Percentiles rank a stretch among this genome's conserved stretches.
Conservation (phyloP, 2,888 invertebrate species). For the Pristionchus maxplancki region DNA sequence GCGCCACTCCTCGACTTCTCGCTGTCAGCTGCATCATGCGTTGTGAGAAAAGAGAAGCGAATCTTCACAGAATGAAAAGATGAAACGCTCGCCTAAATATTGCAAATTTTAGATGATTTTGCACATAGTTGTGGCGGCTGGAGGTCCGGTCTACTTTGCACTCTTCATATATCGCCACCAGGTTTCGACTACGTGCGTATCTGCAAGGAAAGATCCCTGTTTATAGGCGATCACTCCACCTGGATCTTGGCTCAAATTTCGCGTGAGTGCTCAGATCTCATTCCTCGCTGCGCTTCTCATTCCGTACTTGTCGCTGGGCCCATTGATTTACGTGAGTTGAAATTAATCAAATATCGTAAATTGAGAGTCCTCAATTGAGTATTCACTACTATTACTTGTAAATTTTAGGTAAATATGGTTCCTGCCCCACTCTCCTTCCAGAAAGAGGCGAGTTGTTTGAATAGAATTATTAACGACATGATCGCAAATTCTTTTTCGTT, state of each 20-base stretch:
- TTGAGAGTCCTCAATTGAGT: no score
- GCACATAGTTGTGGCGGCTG: no score
- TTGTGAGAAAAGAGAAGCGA: no score
- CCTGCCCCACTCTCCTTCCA: background rate
- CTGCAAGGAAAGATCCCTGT: no score
- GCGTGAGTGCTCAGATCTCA: background rate
- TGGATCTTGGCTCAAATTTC: background rate
- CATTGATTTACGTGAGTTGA: background rate
- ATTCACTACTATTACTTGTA: no score
- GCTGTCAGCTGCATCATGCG: no score
- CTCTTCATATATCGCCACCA: slow-evolving; percentile 3
- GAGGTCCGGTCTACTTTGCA: background rate
- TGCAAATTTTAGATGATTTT: no score
- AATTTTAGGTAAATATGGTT: background rate
- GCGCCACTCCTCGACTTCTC: no score
- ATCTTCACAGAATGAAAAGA: no score
- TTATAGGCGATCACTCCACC: background rate
- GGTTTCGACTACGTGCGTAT: background rate
- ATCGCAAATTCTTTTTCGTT: background rate
- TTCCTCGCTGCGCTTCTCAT: background rate
- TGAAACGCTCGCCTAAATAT: no score
- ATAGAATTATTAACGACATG: no score
- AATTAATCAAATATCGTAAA: no score
- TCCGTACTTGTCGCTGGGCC: background rate
- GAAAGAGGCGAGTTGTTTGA: background rate